Percentiles rank a stretch among this genome's conserved stretches.
Conservation (phyloP, 2,888 invertebrate species). For the Rotaria magnacalcarata region DNA sequence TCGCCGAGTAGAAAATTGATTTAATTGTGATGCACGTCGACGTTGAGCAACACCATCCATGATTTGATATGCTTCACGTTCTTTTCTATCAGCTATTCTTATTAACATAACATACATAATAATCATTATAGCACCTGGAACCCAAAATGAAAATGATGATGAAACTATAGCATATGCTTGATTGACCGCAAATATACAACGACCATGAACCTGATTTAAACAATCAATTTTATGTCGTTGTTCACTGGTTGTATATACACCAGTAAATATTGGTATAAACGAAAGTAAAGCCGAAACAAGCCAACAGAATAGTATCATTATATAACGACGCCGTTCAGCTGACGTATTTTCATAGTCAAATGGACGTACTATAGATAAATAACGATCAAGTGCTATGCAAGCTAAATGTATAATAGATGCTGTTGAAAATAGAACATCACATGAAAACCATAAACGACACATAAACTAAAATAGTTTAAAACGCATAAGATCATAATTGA, state of each 20-base stretch:
- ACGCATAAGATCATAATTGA: too few species aligned
- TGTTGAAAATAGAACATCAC: conserved; percentile 81
- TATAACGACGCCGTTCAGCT: conserved; percentile 63
- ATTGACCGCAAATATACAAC: conserved; percentile 57
- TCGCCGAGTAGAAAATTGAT: neutral
- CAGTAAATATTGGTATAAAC: conserved; percentile 86
- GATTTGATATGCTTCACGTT: conserved; percentile 38
- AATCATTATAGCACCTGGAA: conserved; percentile 57
- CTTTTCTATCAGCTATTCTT: conserved; percentile 43
- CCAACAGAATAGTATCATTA: conserved; percentile 73
- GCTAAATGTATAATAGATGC: conserved; percentile 86
- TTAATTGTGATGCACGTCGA: neutral
- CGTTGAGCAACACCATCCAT: neutral
- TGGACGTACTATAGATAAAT: conserved; percentile 70
- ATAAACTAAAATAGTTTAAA: conserved; percentile 64
- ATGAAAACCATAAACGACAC: conserved; percentile 88
- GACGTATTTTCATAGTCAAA: conserved; percentile 63
- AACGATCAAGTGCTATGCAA: conserved; percentile 84
- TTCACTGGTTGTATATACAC: conserved; percentile 83
- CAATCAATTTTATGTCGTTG: conserved; percentile 53
- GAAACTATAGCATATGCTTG: conserved; percentile 56
- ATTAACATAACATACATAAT: conserved; percentile 53
- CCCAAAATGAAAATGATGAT: conserved; percentile 59
- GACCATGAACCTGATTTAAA: conserved; percentile 50
- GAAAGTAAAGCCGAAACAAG: conserved; percentile 82